Base-by-base conservation (phyloP, 1,140 invertebrate genomes). In the Panagrolaimus sp. region DNA sequence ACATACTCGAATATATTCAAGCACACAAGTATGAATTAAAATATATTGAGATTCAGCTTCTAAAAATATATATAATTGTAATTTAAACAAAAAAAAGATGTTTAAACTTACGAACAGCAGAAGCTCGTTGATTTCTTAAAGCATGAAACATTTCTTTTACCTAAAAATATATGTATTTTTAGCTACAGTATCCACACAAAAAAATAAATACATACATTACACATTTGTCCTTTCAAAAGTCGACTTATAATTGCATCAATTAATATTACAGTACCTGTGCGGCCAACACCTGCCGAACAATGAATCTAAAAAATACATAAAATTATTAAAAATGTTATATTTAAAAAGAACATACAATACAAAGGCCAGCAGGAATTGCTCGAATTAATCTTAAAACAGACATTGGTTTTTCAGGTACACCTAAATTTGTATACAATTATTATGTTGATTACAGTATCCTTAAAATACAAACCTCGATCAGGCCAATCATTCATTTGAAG, bases 401-500 rank as follows among this genome's bases (percentile, higher is more conserved):
- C 48, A 52, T 52, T 1, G 48, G 48, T 24, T 52, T 52, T 52
- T 52, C 48, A 7, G 48, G 48, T 8, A 52, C 48, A 24, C 48
- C 48, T 52, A n/a, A 21, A 24, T 5, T 21, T 21, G 8, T 8
- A 8, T 7, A 47, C 4, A n/a, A 4, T 26, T 32, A n/a, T n/a
- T 64, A 73, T 74, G n/a, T 74, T 26, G 15, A 9, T 52, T 52
- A 52, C n/a, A 52, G 5, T 2, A 52, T 1, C 8, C 3, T 52
- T 12, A 7, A 52, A 52, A 24, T n/a, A n/a, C n/a, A n/a, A n/a
- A 12, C 26, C 17, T 24, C 48, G 17, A 52, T 52, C 48, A 52
- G 48, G 48, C 48, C 48, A 52, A 52, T 52, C 48, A 7, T 21
- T 8, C 72, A 73, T 74, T 43, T 74, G 65, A 43, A 75, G n/a